Percentiles rank a stretch among this genome's conserved stretches.
These are phyloP conservation scores for Epicampocera succincta DNA, from an alignment of 2,888 invertebrate genomes.

Conservation along the genomic window DNA sequence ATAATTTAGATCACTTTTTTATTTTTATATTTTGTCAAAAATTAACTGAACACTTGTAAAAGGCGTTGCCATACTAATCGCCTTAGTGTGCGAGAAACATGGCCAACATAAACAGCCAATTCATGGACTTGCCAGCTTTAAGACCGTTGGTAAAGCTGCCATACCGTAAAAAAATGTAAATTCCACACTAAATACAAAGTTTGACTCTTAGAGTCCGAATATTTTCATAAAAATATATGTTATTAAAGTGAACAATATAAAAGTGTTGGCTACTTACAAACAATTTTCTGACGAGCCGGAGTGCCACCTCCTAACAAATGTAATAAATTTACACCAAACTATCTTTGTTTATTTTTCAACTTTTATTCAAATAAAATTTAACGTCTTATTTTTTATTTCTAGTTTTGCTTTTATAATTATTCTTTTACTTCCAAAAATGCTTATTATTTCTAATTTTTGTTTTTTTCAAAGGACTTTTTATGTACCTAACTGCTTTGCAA, in stretches of 20 bases:
- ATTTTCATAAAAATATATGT: too few species aligned
- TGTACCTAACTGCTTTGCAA: slow-evolving; percentile 54
- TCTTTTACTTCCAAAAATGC: slow-evolving; percentile 62
- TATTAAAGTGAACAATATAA: too few species aligned
- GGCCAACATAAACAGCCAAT: too few species aligned
- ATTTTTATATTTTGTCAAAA: neutral
- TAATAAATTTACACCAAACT: neutral
- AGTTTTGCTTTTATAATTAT: slow-evolving; percentile 6
- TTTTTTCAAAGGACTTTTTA: slow-evolving; percentile 53
- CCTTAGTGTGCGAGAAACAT: neutral
- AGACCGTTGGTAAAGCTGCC: too few species aligned
- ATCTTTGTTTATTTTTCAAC: neutral
- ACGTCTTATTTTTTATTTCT: slow-evolving; percentile 8
- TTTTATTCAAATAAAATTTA: slow-evolving; percentile 38
- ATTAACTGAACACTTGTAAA: slow-evolving; percentile 10
- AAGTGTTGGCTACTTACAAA: too few species aligned
- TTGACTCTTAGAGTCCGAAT: too few species aligned
- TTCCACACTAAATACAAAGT: too few species aligned
- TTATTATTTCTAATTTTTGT: slow-evolving; percentile 46
- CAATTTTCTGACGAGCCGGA: too few species aligned
- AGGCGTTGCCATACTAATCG: neutral
- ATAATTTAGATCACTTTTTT: neutral
- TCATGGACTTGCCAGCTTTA: neutral
- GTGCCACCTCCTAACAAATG: too few species aligned
- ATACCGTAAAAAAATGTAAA: too few species aligned